Evolutionary conservation across 2,888 invertebrate genomes (phyloP).

Genomic region (Andrena flavipes): DNA sequence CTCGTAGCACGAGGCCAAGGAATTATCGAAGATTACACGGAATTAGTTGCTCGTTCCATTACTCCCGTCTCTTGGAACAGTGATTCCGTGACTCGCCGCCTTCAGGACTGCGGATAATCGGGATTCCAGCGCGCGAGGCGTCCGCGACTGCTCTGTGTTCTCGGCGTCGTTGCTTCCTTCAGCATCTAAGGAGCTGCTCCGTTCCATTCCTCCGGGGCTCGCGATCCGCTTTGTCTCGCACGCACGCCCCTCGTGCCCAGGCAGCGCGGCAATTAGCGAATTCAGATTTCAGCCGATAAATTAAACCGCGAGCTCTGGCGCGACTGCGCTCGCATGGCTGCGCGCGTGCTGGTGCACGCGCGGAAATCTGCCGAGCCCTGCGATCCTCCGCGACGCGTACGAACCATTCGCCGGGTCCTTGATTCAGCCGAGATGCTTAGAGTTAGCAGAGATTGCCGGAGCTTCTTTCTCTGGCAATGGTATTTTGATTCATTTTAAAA

Average conservation of each 20-base stretch:
- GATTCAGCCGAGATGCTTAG: too few relatives aligned
- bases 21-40: too few relatives aligned
- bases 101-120: not conserved
- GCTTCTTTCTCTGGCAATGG: too few relatives aligned
- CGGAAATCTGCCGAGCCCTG: constrained; percentile 19
- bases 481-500: too few relatives aligned
- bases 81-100: not conserved
- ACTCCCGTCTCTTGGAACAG: too few relatives aligned
- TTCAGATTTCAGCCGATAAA: constrained; percentile 79
- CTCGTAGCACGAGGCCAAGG: too few relatives aligned
- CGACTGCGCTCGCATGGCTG: constrained; percentile 23
- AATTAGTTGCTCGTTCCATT: too few relatives aligned
- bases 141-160: not conserved
- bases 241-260: constrained; percentile 67
- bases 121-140: not conserved
- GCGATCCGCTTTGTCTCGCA: constrained; percentile 49
- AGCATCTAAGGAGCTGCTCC: constrained; percentile 6
- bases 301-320: constrained; percentile 47
- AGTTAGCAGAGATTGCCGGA: too few relatives aligned
- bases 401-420: too few relatives aligned
- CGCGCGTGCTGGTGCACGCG: constrained; percentile 30
- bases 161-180: not conserved
- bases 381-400: not conserved
- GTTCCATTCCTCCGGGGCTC: constrained; percentile 3
- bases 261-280: constrained; percentile 77